Evolutionary conservation across 2,888 invertebrate genomes (phyloP).

Genomic region (Criorhina ranunculi): DNA sequence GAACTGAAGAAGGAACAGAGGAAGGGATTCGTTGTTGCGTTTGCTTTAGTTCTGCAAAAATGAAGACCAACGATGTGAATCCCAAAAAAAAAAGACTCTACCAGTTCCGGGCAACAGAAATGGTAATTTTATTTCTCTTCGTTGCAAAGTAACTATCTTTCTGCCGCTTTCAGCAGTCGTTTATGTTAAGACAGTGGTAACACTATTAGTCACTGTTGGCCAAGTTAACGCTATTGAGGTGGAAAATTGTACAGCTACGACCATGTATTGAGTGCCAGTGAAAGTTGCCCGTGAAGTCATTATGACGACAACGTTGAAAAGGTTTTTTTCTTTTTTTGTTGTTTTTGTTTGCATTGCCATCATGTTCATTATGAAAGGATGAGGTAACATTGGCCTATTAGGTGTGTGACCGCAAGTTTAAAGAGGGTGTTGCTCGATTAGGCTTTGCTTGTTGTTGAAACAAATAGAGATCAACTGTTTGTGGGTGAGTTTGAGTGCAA

Average conservation of each 20-base stretch:
- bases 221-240: slow-evolving; percentile 35
- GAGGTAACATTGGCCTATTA: slow-evolving; percentile 61
- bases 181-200: slow-evolving; percentile 2
- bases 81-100: slow-evolving; percentile 16
- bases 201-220: slow-evolving; percentile 46
- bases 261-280: slow-evolving; percentile 46
- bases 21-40: slow-evolving; percentile 18
- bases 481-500: slow-evolving; percentile 21
- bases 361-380: slow-evolving; percentile 33
- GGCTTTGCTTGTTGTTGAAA: slow-evolving; percentile 16
- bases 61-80: slow-evolving; percentile 14
- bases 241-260: slow-evolving; percentile 31
- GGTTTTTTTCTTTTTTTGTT: slow-evolving; percentile 22
- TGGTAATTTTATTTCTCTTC: slow-evolving; percentile 26
- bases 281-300: slow-evolving; percentile 66
- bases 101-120: slow-evolving; percentile 55
- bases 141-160: neutral
- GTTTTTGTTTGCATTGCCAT: slow-evolving; percentile 49
- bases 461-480: neutral
- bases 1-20: neutral
- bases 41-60: slow-evolving; percentile 27
- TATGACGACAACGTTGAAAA: slow-evolving; percentile 14
- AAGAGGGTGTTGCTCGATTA: slow-evolving; percentile 59
- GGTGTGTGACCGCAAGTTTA: slow-evolving; percentile 46
- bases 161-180: neutral